A percentile compares a stretch with the other conserved stretches of the same genome.
These are phyloP conservation scores for Orthonychiurus folsomi DNA, from an alignment of 2,888 invertebrate genomes.

Conservation along the genomic window DNA sequence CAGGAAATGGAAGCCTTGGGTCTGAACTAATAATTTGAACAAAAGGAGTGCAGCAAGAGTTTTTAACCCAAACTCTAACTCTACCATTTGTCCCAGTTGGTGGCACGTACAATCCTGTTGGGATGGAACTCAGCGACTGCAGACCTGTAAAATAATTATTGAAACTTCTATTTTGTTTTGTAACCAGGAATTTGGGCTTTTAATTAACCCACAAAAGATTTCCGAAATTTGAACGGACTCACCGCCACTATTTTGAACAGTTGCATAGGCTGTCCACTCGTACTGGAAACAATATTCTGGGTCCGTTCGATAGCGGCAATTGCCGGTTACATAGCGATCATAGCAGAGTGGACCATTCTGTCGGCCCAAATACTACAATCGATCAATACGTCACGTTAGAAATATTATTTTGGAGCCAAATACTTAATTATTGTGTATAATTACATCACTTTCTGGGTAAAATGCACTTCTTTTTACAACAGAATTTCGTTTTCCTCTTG, in stretches of 20 bases:
- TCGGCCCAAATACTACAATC: constrained; percentile 7
- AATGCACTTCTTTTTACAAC: constrained; percentile 8
- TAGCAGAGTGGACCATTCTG: constrained; percentile 26
- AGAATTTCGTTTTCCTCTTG: constrained; percentile 18
- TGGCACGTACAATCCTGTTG: constrained; percentile 25
- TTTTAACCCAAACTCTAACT: constrained; percentile 32
- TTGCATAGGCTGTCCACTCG: constrained; percentile 40
- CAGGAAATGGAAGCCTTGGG: constrained; percentile 19
- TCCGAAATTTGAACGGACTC: no score
- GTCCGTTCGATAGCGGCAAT: constrained; percentile 35
- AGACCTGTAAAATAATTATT: background rate
- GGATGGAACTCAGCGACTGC: background rate
- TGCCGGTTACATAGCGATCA: constrained; percentile 37
- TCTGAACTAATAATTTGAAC: constrained; percentile 34
- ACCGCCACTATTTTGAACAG: constrained; percentile 30
- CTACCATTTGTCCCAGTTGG: constrained; percentile 23
- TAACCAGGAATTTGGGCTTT: no score
- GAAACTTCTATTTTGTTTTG: no score
- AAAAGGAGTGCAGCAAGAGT: constrained; percentile 35
- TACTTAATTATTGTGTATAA: background rate
- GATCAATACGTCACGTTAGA: background rate
- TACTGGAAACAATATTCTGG: constrained; percentile 35
- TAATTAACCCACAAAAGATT: no score
- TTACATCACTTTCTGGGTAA: constrained; percentile 13
- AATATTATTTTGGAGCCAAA: background rate